Base-by-base conservation (phyloP, 2,797 vertebrate genomes). In the Tachyglossus aculeatus region DNA sequence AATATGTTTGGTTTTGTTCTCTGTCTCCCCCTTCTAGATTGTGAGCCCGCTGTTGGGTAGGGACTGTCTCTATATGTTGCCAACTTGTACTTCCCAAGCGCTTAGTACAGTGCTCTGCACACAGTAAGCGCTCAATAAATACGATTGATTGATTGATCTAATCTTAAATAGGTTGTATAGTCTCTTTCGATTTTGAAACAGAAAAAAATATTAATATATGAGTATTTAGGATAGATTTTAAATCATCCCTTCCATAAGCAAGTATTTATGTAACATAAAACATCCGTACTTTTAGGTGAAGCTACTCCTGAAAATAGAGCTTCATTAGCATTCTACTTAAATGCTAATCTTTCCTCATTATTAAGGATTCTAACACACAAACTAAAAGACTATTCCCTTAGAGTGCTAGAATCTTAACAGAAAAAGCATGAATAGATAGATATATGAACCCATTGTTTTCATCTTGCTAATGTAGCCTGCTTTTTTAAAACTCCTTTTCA, bases 381-480 rank as follows among this genome's bases (percentile, higher is more conserved):
- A 31, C 40, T 3, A 27, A 60, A 29, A 31, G 52, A 47, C 56
- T 51, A 71, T 55, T 54, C 59, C 22, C 0, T 34, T 33, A 11
- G 4, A 19, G 52, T 45, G 52, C 29, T 62, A 22, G 53, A 38
- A 55, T 67, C 52, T 73, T 55, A 65, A 27, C 68, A 31, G 13
- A 13, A 12, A 37, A 19, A 32, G 66, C 57, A 21, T 59, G 73
- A 72, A 36, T 53, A 81, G 54, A 55, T 67, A 60, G 78, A 66
- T 84, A 64, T 56, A 52, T 54, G n/a, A 53, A 78, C 24, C 44
- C 33, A 71, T 80, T 68, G 71, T 81, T 71, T 72, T 48, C 34
- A 78, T 80, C 71, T 82, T 57, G 74, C 65, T 77, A 67, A 69
- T 68, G 69, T 80, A 60, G 39, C 13, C 13, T 86, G 65, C 58